These are phyloP conservation scores for Drosophila insularis DNA, from an alignment of 1,140 invertebrate genomes.

Conservation along the genomic window DNA sequence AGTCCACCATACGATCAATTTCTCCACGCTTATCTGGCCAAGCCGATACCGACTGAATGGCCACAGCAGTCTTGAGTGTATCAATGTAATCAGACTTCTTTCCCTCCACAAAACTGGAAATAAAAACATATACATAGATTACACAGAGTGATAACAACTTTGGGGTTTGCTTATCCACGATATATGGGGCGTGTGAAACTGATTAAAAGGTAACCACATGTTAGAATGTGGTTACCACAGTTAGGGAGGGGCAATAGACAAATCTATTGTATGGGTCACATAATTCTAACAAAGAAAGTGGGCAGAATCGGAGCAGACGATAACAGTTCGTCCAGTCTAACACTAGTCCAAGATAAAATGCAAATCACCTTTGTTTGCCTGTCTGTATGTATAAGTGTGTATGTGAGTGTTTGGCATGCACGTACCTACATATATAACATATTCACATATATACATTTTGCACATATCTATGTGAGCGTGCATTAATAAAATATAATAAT, in stretches of 20 bases:
- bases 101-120: constrained; percentile 62
- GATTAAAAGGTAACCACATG: constrained; percentile 10
- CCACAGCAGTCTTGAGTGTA: constrained; percentile 92
- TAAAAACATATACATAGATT: constrained; percentile 37
- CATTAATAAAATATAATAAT: constrained; percentile 9
- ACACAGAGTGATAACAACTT: constrained; percentile 13
- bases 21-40: constrained; percentile 83
- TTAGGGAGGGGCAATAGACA: too few species aligned
- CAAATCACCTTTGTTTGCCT: constrained; percentile 36
- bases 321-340: neutral
- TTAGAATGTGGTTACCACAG: neutral
- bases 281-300: constrained; percentile 8
- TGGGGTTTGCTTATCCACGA: constrained; percentile 1
- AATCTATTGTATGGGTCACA: neutral
- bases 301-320: constrained; percentile 2
- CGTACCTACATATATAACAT: neutral
- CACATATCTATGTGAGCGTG: constrained; percentile 22
- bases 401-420: neutral
- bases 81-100: constrained; percentile 87
- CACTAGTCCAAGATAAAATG: constrained; percentile 28
- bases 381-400: constrained; percentile 2
- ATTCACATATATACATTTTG: neutral
- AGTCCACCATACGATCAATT: constrained; percentile 87
- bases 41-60: constrained; percentile 98
- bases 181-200: constrained; percentile 22